These are phyloP conservation scores for Nemurella pictetii DNA, from an alignment of 2,888 invertebrate species.

Conservation along the genomic window DNA sequence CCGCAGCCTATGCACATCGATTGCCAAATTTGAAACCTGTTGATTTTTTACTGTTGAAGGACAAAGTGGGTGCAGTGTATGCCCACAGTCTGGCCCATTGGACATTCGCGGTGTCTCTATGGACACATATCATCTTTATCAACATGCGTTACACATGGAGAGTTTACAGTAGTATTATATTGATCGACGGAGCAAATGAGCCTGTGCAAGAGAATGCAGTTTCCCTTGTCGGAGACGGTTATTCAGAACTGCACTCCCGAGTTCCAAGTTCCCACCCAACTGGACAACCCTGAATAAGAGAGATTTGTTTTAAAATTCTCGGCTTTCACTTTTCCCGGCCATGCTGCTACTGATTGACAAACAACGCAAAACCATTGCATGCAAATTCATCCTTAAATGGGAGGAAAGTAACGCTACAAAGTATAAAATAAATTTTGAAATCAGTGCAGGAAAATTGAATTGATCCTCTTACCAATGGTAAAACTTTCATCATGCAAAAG, in stretches of 20 bases:
- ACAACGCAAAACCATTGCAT: no score
- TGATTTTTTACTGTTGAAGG: neutral
- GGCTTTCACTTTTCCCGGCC: no score
- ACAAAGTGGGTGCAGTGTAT: neutral
- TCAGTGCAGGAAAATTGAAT: neutral
- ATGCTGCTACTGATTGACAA: no score
- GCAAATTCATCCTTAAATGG: no score
- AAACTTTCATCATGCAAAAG: neutral
- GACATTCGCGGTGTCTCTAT: neutral
- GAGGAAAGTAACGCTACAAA: no score
- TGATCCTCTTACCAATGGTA: neutral
- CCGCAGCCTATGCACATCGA: no score
- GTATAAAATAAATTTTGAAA: neutral
- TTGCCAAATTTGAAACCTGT: neutral
- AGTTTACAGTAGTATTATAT: neutral
- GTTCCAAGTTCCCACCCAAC: no score
- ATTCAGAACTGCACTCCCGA: no score
- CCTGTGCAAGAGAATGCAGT: neutral
- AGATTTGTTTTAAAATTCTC: no score
- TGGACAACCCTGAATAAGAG: no score
- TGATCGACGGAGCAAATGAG: neutral
- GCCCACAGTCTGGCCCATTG: no score
- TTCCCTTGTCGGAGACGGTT: no score
- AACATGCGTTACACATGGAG: neutral
- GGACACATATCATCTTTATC: neutral